These are phyloP conservation scores for Epinephelus malabaricus DNA, from an alignment of 2,797 vertebrate genomes.

Conservation along the genomic window DNA sequence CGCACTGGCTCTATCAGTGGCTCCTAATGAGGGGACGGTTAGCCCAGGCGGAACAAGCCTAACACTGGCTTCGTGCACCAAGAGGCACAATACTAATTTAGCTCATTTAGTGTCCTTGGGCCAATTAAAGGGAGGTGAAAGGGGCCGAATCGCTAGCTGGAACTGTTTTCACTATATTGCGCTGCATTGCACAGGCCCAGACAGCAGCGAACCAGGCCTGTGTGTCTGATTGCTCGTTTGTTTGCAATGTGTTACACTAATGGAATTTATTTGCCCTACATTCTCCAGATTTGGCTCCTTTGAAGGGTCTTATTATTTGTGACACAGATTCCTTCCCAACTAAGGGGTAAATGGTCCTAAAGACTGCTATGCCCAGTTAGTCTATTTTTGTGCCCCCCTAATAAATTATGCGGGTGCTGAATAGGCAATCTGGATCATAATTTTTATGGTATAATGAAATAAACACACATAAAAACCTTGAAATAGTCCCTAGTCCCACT, in stretches of 20 bases:
- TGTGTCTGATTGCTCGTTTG: conserved; percentile 80
- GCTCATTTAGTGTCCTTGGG: conserved; percentile 83
- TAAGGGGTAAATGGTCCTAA: conserved; percentile 73
- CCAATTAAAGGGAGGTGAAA: conserved; percentile 80
- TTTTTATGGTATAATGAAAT: conserved; percentile 26
- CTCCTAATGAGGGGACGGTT: conserved; percentile 80
- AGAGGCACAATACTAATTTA: conserved; percentile 80
- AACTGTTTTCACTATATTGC: conserved; percentile 59
- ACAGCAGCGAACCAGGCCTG: conserved; percentile 46
- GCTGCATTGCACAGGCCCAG: conserved; percentile 39
- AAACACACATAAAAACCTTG: conserved; percentile 21
- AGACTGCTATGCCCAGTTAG: conserved; percentile 48
- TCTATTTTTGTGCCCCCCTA: conserved; percentile 46
- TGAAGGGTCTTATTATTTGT: conserved; percentile 77
- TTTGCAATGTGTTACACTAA: conserved; percentile 80
- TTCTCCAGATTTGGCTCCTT: conserved; percentile 73
- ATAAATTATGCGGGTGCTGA: conserved; percentile 53
- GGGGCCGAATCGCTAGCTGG: conserved; percentile 62
- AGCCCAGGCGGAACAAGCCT: conserved; percentile 78
- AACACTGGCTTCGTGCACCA: conserved; percentile 75
- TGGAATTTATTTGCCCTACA: conserved; percentile 82
- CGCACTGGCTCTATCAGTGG: conserved; percentile 68
- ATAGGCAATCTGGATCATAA: conserved; percentile 42
- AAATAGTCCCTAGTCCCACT: conserved; percentile 43
- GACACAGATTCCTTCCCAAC: conserved; percentile 67